Percentiles rank a stretch among this genome's conserved stretches.
Conservation (phyloP, 2,797 vertebrate genomes). For the Darevskia nairensis region DNA sequence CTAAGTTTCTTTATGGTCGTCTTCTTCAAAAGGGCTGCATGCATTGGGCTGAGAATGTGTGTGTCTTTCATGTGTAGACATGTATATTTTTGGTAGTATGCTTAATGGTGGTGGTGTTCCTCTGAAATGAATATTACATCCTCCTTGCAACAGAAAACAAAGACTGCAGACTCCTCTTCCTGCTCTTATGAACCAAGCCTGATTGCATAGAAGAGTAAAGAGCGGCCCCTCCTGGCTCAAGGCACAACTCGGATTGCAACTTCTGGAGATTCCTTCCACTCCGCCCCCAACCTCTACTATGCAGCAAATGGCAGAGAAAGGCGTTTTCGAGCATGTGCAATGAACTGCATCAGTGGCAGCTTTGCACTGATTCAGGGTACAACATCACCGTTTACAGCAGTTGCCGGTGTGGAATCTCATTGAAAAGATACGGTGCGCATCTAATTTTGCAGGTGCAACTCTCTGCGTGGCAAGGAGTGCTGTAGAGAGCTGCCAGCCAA, state of each 20-base stretch:
- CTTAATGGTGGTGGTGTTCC: slow-evolving; percentile 1
- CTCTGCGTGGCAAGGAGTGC: not conserved
- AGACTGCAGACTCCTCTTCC: slow-evolving; percentile 27
- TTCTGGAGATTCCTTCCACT: too few species aligned
- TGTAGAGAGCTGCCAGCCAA: not conserved
- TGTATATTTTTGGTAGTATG: not conserved
- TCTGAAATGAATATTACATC: slow-evolving; percentile 23
- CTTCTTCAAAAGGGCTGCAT: not conserved
- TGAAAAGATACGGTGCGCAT: not conserved
- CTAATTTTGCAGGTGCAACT: not conserved
- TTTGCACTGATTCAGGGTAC: not conserved
- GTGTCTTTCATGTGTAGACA: not conserved
- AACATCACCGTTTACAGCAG: not conserved
- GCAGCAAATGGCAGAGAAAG: not conserved
- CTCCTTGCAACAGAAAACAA: slow-evolving; percentile 44
- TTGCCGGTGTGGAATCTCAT: too few species aligned
- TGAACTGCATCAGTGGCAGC: not conserved
- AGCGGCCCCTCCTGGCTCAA: slow-evolving; percentile 58
- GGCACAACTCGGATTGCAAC: not conserved
- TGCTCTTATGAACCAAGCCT: not conserved
- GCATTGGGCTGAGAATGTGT: not conserved
- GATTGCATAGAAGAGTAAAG: not conserved
- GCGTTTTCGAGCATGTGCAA: not conserved
- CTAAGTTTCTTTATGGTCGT: not conserved
- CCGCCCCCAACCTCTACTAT: not conserved